Evolutionary conservation across 1,140 invertebrate genomes (phyloP), one percentile per base, ranked within the genome.

Genomic region (Neoseiulus cucumeris): DNA sequence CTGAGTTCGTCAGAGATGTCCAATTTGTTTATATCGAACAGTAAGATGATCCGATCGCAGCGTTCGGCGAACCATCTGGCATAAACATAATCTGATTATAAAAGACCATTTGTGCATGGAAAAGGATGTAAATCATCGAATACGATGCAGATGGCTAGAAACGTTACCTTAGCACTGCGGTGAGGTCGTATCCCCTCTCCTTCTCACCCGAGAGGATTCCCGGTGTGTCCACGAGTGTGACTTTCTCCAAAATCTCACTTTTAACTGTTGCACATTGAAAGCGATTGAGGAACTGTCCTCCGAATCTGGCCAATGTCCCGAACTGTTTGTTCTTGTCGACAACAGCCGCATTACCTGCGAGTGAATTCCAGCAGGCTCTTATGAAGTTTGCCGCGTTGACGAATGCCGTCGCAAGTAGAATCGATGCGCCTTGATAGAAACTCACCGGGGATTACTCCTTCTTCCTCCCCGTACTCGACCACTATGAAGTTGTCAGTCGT

Each of bases 1-100:
- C 88, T 79, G 75, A 96, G 95, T 76, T 98, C 94, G 76, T 98
- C 94, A 5, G 91, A 96, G 73, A 98, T 98, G 74, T 98, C 94
- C 22, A 98, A 79, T 76, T 98, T 98, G 77, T 98, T 93, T 25
- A 94, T 93, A 78, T 98, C 94, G 76, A 98, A 98, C 14, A 98
- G 78, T 20, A 98, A 78, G 72, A 98, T 91, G 70, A 98, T 98
- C 72, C 93, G 82, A 73, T 98, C 94, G 0, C 96, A 92, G 66
- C 93, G 79, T 75, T 98, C 94, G 0, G 94, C 93, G 76, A 98
- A 97, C 94, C 94, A 98, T 78, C 97, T 91, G 42, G 1, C 25
- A 2, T 4, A n/a, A 20, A 20, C 33, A 28, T 28, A 14, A 47
- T 22, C 7, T 14, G 45, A 47, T 12, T 12, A 44, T n/a, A n/a